Percentiles rank a stretch among this genome's conserved stretches.
Conservation (phyloP, 2,797 vertebrate genomes). For the Podarcis siculus region DNA sequence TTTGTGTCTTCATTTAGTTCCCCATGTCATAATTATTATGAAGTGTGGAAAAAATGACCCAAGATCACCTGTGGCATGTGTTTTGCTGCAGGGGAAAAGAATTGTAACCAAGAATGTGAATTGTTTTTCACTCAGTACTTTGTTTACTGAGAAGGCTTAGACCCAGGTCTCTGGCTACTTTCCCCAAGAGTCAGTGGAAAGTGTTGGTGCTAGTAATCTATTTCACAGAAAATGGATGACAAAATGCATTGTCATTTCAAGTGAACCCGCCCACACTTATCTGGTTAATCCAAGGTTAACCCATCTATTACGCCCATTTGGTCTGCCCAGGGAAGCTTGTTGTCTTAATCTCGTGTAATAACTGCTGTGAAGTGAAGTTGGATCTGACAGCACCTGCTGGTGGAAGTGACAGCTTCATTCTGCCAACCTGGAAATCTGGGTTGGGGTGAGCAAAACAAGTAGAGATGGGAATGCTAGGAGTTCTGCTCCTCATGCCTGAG, state of each 20-base stretch:
- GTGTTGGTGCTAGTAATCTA: constrained; percentile 29
- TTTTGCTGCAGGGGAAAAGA: constrained; percentile 14
- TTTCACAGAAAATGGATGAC: constrained; percentile 56
- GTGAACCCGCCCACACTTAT: constrained; percentile 69
- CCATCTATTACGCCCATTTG: constrained; percentile 52
- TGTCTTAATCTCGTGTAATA: constrained; percentile 68
- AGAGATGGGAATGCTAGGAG: background rate
- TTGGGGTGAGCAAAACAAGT: constrained; percentile 26
- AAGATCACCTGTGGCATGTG: background rate
- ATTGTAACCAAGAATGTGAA: background rate
- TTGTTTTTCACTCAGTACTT: constrained; percentile 33
- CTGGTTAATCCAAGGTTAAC: constrained; percentile 69
- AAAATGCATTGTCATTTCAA: constrained; percentile 73
- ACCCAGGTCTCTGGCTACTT: constrained; percentile 45
- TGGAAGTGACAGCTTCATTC: constrained; percentile 57
- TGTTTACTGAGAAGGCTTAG: background rate
- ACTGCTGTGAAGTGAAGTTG: constrained; percentile 35
- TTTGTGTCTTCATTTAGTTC: background rate
- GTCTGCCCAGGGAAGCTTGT: constrained; percentile 56
- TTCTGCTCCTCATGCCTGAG: constrained; percentile 4
- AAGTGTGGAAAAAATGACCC: background rate
- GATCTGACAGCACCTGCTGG: constrained; percentile 56
- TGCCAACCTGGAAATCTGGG: constrained; percentile 44
- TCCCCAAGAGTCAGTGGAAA: constrained; percentile 71
- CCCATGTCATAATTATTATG: background rate